These are phyloP conservation scores for Hydractinia echinata DNA, from an alignment of 30 jellyfish, hydroid and myxozoan genomes.

Conservation along the genomic window DNA sequence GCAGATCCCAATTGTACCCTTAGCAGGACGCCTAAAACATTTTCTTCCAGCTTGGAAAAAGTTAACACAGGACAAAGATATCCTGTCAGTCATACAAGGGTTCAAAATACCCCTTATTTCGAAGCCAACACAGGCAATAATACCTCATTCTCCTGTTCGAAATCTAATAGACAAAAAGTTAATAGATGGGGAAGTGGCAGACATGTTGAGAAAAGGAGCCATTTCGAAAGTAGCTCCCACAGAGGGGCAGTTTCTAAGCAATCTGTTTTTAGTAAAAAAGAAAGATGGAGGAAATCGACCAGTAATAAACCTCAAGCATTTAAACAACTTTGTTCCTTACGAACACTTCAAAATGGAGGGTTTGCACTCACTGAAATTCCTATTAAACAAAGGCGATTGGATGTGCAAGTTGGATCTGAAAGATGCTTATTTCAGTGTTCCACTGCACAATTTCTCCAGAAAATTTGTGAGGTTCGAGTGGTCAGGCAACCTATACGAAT, in stretches of 20 bases:
- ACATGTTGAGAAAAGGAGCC: background rate
- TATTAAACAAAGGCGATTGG: background rate
- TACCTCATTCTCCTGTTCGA: background rate
- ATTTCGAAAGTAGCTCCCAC: background rate
- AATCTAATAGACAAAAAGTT: background rate
- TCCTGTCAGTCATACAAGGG: background rate
- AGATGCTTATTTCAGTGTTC: background rate
- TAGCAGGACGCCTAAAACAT: conserved; percentile 2
- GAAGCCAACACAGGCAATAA: background rate
- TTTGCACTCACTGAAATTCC: conserved; percentile 2
- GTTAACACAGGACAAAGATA: background rate
- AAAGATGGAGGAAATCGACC: background rate
- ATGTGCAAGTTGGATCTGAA: background rate
- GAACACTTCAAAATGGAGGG: conserved; percentile 18
- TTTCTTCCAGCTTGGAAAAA: background rate
- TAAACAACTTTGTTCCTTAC: conserved; percentile 5
- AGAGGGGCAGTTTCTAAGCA: background rate
- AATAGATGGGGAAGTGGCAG: conserved; percentile 13
- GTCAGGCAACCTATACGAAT: background rate
- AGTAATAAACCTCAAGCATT: background rate
- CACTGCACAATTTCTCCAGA: background rate
- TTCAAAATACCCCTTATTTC: background rate
- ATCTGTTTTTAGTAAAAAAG: background rate
- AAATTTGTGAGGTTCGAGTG: background rate
- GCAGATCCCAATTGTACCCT: conserved; percentile 7